phyloP scores from a whole-genome alignment of 2,888 invertebrate genomes.

The Amphipoea oculea region DNA sequence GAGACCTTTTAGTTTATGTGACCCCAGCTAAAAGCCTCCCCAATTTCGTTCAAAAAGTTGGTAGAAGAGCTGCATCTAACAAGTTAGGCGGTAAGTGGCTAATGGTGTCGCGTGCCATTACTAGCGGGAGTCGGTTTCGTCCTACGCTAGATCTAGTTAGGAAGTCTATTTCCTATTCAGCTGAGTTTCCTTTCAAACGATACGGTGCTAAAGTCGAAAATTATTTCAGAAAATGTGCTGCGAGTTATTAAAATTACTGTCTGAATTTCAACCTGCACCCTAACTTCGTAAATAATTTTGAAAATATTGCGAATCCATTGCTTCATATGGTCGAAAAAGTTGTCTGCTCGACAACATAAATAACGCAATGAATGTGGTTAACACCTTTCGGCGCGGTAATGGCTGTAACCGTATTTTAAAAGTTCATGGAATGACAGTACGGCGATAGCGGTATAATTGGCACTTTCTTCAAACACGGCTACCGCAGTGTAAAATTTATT shows the following conservation, averaged over 20 bases:
- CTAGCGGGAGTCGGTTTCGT: constrained; percentile 8
- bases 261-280: not conserved
- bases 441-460: no score
- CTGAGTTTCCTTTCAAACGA: constrained; percentile 32
- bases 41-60: not conserved
- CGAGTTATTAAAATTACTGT: not conserved
- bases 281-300: no score
- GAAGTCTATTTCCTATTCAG: constrained; percentile 48
- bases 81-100: constrained; percentile 20
- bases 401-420: no score
- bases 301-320: no score
- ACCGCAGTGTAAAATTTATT: no score
- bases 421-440: no score
- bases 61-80: not conserved
- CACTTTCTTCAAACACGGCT: no score
- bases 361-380: no score
- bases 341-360: no score
- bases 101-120: constrained; percentile 22
- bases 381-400: no score
- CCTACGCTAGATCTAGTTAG: constrained; percentile 39
- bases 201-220: not conserved
- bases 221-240: not conserved
- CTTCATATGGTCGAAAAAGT: no score
- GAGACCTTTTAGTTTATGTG: not conserved
- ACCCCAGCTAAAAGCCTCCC: not conserved